Percentiles rank a stretch among this genome's conserved stretches.
Evolutionary conservation across 2,888 invertebrate genomes (phyloP).

Genomic region (Formica aserva): DNA sequence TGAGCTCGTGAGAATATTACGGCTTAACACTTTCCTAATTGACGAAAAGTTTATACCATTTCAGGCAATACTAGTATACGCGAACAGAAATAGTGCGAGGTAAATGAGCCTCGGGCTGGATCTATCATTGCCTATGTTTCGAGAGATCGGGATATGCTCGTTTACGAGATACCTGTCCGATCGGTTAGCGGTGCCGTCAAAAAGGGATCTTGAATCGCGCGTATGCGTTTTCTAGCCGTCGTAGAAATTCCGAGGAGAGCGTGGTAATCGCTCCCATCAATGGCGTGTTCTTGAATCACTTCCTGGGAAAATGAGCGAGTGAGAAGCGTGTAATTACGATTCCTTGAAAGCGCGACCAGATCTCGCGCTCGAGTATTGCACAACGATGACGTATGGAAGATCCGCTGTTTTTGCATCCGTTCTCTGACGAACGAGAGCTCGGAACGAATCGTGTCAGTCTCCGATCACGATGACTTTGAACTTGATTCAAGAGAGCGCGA

Average conservation of each 20-base stretch:
- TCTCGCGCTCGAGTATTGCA: constrained; percentile 41
- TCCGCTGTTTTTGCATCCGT: constrained; percentile 17
- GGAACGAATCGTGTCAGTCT: neutral
- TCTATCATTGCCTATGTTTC: constrained; percentile 17
- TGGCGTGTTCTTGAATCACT: constrained; percentile 54
- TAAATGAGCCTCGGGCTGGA: constrained; percentile 27
- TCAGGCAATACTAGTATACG: neutral
- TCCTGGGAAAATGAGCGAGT: constrained; percentile 36
- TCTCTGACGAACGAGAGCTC: neutral
- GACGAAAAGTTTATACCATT: constrained; percentile 44
- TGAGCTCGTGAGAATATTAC: constrained; percentile 9
- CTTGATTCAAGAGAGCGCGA: neutral
- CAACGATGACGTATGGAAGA: constrained; percentile 43
- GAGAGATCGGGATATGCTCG: neutral
- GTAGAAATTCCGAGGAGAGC: constrained; percentile 30
- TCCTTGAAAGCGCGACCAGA: constrained; percentile 49
- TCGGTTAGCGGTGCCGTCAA: constrained; percentile 22
- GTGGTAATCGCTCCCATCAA: constrained; percentile 34
- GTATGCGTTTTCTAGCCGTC: constrained; percentile 26
- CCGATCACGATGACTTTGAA: neutral
- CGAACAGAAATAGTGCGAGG: constrained; percentile 9
- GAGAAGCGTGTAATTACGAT: constrained; percentile 63
- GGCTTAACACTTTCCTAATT: constrained; percentile 52
- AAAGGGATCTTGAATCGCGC: constrained; percentile 51
- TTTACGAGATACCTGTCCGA: constrained; percentile 16